Evolutionary conservation across 2,113 vertebrate genomes (phyloP), one percentile per base, ranked within the genome.

Genomic region (Scolopax mira): DNA sequence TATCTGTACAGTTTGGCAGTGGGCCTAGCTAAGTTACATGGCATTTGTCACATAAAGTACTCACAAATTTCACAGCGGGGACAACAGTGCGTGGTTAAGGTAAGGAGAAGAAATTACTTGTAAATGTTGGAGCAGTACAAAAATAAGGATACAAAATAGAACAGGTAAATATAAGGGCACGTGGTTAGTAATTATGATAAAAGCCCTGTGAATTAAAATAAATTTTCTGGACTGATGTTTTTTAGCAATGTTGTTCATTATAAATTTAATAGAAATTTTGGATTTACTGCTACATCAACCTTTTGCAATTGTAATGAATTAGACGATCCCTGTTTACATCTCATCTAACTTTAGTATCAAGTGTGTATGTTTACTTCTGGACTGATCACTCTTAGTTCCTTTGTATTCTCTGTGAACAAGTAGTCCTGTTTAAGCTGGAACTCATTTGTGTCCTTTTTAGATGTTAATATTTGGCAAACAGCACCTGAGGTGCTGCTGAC

Each of bases 201-300:
- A 79, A 88, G 88, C 31, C 9, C 13, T 18, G 4, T 18, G 21
- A 75, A 65, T 37, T 28, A 52, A 70, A 70, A 30, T 11, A 54
- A 24, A 3, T 49, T 18, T 51, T 3, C 17, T 61, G 9, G 21
- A 41, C 4, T 5, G 4, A 2, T 25, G 0, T 1, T 60, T 64
- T 79, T 58, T 46, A 22, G 10, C 30, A 55, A 18, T 49, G 18
- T n/a, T 48, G 1, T 31, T 91, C 9, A 28, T 39, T 65, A 25
- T 25, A 25, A 39, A n/a, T 72, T 61, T 52, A 54, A 72, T 21
- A 73, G 21, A 70, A 85, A 85, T 21, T 5, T 13, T 17, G 5
- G 3, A n/a, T 83, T 73, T 23, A 10, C 25, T 73, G 5, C 89
- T 37, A 65, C 2, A 3, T 75, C 33, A 73, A 11, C 17, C 19